Conservation (phyloP, 2,113 vertebrate genomes). For the Heterotilapia buettikoferi region DNA sequence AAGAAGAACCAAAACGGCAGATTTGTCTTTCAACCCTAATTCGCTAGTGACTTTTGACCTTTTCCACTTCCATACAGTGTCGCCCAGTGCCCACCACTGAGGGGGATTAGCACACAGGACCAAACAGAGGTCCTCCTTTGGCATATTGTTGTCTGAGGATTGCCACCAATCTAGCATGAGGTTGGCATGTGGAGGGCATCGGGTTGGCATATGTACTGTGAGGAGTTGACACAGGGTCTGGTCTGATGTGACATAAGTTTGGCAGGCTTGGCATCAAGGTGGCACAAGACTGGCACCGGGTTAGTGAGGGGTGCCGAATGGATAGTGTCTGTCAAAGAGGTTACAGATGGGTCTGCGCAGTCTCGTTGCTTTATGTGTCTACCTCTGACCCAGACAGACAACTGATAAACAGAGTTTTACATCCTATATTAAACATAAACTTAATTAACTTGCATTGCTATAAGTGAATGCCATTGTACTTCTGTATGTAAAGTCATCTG, state of each 20-base stretch:
- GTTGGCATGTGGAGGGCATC: constrained; percentile 57
- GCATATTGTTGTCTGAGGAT: constrained; percentile 50
- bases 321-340: constrained; percentile 35
- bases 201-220: constrained; percentile 56
- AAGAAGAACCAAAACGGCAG: constrained; percentile 53
- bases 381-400: neutral
- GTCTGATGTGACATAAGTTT: constrained; percentile 65
- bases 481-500: neutral
- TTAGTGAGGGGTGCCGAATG: constrained; percentile 38
- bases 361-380: neutral
- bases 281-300: constrained; percentile 55
- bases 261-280: constrained; percentile 61
- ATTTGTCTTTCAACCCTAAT: constrained; percentile 48
- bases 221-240: constrained; percentile 55
- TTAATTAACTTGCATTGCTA: neutral
- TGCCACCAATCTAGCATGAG: constrained; percentile 56
- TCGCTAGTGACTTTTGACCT: constrained; percentile 53
- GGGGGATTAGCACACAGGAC: constrained; percentile 19
- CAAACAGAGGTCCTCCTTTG: constrained; percentile 36
- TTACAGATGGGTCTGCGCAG: neutral
- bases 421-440: neutral
- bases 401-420: neutral
- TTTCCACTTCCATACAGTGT: constrained; percentile 21
- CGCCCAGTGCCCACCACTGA: neutral
- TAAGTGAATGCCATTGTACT: neutral